phyloP scores from a whole-genome alignment of 1,140 invertebrate species.

The Sitobion miscanthi region DNA sequence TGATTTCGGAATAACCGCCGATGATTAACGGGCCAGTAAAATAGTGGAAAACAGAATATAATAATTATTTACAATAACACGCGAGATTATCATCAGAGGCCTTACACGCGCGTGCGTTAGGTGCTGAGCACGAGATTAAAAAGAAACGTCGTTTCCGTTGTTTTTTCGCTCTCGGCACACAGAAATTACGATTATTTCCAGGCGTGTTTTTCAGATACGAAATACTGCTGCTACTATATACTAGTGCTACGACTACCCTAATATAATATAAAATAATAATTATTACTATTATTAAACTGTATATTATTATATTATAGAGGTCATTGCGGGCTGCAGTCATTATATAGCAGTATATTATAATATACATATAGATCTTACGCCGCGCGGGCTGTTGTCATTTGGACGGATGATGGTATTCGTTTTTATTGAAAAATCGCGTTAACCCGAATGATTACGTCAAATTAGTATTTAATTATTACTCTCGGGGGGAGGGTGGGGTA shows the following conservation, averaged over 20 bases:
- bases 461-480: conserved; percentile 45
- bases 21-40: background rate
- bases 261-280: background rate
- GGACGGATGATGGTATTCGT: background rate
- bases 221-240: background rate
- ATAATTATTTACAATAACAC: background rate
- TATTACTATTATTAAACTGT: background rate
- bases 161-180: background rate
- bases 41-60: background rate
- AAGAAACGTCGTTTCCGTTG: background rate
- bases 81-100: background rate
- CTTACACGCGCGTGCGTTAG: background rate
- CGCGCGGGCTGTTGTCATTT: background rate
- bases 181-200: background rate
- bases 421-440: conserved; percentile 40
- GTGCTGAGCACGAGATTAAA: background rate
- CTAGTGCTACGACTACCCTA: background rate
- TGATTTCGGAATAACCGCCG: background rate
- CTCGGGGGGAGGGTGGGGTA: too few species aligned
- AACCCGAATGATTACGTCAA: conserved; percentile 38
- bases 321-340: background rate
- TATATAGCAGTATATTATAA: too few species aligned
- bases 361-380: background rate
- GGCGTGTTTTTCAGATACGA: background rate
- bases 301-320: background rate